Evolutionary conservation across 2,888 invertebrate species (phyloP), one percentile per base, ranked within the genome.

Genomic region (Drosophila recens): DNA sequence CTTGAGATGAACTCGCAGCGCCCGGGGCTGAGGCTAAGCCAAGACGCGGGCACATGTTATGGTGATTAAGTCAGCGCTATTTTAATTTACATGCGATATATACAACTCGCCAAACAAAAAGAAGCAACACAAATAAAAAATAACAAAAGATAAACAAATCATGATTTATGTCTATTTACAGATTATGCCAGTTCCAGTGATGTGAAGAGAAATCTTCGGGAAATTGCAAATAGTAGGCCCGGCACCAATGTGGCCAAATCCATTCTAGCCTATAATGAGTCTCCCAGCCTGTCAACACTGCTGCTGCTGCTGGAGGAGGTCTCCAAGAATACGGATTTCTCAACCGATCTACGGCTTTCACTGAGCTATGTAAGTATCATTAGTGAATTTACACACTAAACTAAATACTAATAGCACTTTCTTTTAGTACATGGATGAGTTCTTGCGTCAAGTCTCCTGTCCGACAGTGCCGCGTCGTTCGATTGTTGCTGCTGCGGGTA

Each of bases 231-330:
- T 9, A 86, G 72, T 15, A 90, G 91, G 52, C 89, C 92, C 0
- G 89, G 87, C 62, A 88, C 91, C 0, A 87, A 85, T 59, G 84
- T 89, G 3, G 79, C 90, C 0, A 91, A 91, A 42, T 80, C 90
- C 1, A 90, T 92, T 51, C 62, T 76, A 4, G 72, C 72, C 4
- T 88, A 91, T 9, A 76, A 90, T 11, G 81, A 83, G 27, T 76
- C 88, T 4, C 78, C 67, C 15, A 79, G 74, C 0, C 80, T 87
- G 10, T 79, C 82, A 23, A 86, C 80, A 36, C 85, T 92, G 4
- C 80, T 90, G 3, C 43, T 79, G 27, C 65, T 91, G 30, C 62
- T 92, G 3, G 90, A 91, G 11, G 91, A 92, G 64, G 45, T 92
- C 3, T 90, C 90, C 0, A 90, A 92, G 30, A 89, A 90, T 62